Conservation (phyloP, 2,797 vertebrate species). For the Smutsia temminckii region DNA sequence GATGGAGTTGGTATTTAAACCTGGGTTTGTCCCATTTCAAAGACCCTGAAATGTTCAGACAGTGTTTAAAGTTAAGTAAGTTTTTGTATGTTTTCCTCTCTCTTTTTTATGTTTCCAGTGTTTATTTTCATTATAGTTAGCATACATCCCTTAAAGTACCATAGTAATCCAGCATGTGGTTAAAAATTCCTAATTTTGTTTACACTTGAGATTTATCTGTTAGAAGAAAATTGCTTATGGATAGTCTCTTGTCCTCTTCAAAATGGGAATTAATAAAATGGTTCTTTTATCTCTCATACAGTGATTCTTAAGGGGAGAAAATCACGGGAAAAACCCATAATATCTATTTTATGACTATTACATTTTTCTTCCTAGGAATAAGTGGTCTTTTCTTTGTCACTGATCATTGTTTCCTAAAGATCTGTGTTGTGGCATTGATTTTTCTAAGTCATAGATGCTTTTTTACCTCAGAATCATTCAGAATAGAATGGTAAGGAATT, state of each 20-base stretch:
- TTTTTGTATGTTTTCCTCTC: neutral
- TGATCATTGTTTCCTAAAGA: neutral
- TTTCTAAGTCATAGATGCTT: neutral
- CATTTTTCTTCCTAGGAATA: neutral
- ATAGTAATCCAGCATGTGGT: neutral
- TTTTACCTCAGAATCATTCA: neutral
- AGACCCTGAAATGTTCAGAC: neutral
- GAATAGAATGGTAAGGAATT: slow-evolving; percentile 2
- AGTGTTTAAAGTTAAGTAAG: neutral
- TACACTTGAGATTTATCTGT: neutral
- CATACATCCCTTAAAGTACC: neutral
- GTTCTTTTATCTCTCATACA: neutral
- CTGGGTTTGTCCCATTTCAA: neutral
- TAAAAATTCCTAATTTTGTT: neutral
- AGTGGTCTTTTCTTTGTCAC: neutral
- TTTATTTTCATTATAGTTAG: neutral
- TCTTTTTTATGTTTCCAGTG: neutral
- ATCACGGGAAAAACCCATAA: neutral
- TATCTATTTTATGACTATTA: neutral
- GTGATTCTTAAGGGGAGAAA: neutral
- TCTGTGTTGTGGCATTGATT: neutral
- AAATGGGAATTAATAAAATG: neutral
- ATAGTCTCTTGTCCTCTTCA: neutral
- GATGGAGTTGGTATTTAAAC: neutral
- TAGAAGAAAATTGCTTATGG: neutral